Evolutionary conservation across 2,888 invertebrate genomes (phyloP).

Genomic region (Trachelus tabidus): DNA sequence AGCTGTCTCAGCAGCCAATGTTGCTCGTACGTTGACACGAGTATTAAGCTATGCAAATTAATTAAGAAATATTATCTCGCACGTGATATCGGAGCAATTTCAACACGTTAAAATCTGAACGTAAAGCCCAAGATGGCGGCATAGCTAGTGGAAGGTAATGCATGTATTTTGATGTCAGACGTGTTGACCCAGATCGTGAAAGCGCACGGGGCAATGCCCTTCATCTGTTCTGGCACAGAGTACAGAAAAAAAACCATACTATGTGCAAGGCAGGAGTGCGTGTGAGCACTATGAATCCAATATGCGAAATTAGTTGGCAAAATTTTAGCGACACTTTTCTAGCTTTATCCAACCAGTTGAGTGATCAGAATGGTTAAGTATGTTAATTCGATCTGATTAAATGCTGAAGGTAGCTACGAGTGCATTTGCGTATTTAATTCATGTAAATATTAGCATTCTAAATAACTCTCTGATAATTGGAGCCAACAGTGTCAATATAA

Average conservation of each 20-base stretch:
- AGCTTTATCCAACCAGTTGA: background rate
- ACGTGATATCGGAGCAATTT: background rate
- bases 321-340: background rate
- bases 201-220: background rate
- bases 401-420: background rate
- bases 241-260: background rate
- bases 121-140: background rate
- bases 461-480: background rate
- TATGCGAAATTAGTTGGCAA: background rate
- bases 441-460: background rate
- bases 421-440: background rate
- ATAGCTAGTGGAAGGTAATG: background rate
- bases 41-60: background rate
- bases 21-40: no score
- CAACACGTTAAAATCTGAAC: background rate
- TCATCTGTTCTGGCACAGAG: background rate
- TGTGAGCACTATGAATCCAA: background rate
- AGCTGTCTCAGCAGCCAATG: no score
- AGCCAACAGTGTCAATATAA: background rate
- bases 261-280: background rate
- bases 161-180: background rate
- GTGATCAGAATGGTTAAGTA: background rate
- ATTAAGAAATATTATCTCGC: background rate
- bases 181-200: background rate
- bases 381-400: background rate